Percentiles rank a stretch among this genome's conserved stretches.
Conservation (phyloP, 2,113 vertebrate species). For the Aleadryas rufinucha region DNA sequence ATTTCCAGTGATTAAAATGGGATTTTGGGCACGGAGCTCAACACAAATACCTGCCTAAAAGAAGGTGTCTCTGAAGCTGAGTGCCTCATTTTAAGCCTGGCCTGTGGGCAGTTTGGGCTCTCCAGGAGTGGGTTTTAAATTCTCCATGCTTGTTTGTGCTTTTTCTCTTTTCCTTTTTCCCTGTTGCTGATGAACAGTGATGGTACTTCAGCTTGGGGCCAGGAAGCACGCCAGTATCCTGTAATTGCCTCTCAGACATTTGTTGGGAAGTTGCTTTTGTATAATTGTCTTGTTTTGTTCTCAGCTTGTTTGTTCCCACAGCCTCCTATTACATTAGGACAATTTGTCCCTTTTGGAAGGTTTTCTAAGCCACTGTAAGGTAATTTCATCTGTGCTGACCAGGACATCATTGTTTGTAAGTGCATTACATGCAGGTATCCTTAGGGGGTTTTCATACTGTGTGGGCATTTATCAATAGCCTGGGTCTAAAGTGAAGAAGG, state of each 20-base stretch:
- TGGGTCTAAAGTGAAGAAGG: neutral
- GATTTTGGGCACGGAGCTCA: neutral
- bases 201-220: conserved; percentile 8
- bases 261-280: conserved; percentile 52
- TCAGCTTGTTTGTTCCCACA: conserved; percentile 48
- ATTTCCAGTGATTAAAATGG: neutral
- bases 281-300: conserved; percentile 53
- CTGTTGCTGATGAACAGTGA: neutral
- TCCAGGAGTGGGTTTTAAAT: neutral
- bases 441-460: neutral
- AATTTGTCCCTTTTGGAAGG: neutral
- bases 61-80: neutral
- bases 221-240: conserved; percentile 32
- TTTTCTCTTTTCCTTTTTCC: conserved; percentile 3
- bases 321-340: conserved; percentile 52
- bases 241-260: conserved; percentile 16
- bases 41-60: neutral
- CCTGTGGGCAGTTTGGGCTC: neutral
- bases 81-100: neutral
- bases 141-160: neutral
- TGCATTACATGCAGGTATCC: neutral
- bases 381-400: conserved; percentile 45
- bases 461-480: neutral
- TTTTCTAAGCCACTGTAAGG: conserved; percentile 13
- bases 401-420: neutral